phyloP scores from a whole-genome alignment of 2,797 vertebrate species.

The Syngnathus rostellatus region DNA sequence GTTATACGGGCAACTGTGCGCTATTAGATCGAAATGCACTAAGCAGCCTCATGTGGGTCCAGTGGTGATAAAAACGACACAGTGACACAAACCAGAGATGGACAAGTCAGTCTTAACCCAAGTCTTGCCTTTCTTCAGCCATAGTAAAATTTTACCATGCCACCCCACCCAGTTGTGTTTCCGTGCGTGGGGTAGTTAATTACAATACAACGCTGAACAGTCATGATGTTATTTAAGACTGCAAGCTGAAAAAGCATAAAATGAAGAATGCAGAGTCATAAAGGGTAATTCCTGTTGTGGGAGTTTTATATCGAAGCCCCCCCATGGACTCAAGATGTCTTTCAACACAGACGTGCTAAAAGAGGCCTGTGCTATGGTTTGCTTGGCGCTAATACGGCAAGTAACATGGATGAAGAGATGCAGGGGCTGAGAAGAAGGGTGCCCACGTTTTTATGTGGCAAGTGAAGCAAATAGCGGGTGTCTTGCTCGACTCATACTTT shows the following conservation, averaged over 20 bases:
- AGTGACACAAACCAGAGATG: slow-evolving; percentile 69
- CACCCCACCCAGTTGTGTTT: slow-evolving; percentile 48
- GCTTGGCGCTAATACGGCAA: slow-evolving; percentile 16
- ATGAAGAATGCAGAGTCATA: slow-evolving; percentile 66
- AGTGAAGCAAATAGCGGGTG: slow-evolving; percentile 24
- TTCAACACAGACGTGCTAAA: slow-evolving; percentile 46
- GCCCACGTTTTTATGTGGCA: slow-evolving; percentile 35
- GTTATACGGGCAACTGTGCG: slow-evolving; percentile 33
- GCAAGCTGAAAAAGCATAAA: slow-evolving; percentile 62
- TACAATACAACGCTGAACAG: slow-evolving; percentile 58
- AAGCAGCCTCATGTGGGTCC: slow-evolving; percentile 39
- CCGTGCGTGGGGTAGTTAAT: slow-evolving; percentile 60
- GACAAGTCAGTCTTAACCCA: slow-evolving; percentile 46
- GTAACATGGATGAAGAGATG: slow-evolving; percentile 14
- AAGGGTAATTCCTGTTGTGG: slow-evolving; percentile 60
- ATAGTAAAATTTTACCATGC: slow-evolving; percentile 60
- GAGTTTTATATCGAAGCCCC: slow-evolving; percentile 57
- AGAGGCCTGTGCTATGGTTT: slow-evolving; percentile 33
- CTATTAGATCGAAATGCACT: slow-evolving; percentile 41
- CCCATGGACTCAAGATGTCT: slow-evolving; percentile 58
- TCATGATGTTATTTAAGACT: slow-evolving; percentile 40
- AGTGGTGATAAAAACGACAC: slow-evolving; percentile 68
- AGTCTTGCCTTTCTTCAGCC: slow-evolving; percentile 37
- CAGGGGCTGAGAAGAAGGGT: slow-evolving; percentile 3
- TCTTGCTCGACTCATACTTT: slow-evolving; percentile 52